Evolutionary conservation across 2,113 vertebrate genomes (phyloP), one percentile per base, ranked within the genome.

Genomic region (Rhinoderma darwinii): DNA sequence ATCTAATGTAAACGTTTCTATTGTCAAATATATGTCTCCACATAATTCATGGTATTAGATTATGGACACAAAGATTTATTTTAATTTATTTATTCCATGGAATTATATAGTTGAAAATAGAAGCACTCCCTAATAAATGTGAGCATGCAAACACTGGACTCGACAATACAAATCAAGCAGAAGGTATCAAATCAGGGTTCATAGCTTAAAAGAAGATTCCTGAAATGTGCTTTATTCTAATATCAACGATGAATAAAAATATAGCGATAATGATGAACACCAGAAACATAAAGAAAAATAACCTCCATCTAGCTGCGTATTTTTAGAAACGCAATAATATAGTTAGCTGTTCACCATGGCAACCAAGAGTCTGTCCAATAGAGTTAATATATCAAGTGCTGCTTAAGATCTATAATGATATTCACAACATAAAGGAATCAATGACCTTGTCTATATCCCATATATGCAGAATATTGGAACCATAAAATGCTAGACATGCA

Each of bases 251-350:
- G 6, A 39, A 41, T 5, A 72, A 9, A 72, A 12, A 27, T 63
- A n/a, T 1, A 59, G 25, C 22, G 35, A 41, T 72, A 72, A 72
- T 72, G 37, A 41, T 41, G 37, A 72, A 41, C 37, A 41, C 22
- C 35, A 41, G 20, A 41, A 41, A 22, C 68, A 72, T 72, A 39
- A 12, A 8, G 68, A 72, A 72, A 20, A 72, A 72, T 72, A 72
- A 25, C 68, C 68, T 72, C 25, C 12, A 37, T 72, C 20, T 1
- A 12, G 68, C 68, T 0, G 68, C 68, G 25, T 41, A 72, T 72
- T 72, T 72, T 72, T 41, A 37, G 68, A 72, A 72, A 22, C 12
- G 66, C 66, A 70, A 51, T 18, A 50, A 51, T 41, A 68, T 77
- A 51, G n/a, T 32, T 78, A 50, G 50, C 51, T 18, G 9, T 0